Evolutionary conservation across 2,113 vertebrate genomes (phyloP), one percentile per base, ranked within the genome.

Genomic region (Spermophilus dauricus): DNA sequence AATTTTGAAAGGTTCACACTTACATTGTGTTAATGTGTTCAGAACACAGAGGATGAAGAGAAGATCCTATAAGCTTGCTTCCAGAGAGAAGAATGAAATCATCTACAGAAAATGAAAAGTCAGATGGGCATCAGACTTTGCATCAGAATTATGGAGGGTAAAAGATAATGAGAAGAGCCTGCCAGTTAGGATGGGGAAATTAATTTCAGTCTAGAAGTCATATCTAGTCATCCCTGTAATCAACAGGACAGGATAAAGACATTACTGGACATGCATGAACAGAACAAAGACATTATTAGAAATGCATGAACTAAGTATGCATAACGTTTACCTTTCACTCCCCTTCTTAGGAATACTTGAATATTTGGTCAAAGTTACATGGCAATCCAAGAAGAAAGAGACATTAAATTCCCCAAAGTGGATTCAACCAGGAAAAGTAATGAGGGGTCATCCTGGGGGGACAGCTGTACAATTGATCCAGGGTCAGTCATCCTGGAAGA

Each of bases 341-440:
- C 75, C 11, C 22, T 42, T 88, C 83, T 24, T 87, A 81, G 39
- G 89, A 94, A 70, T 24, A 75, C 34, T 95, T 91, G 84, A 82
- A 67, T 89, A 94, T 78, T 39, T 67, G n/a, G 65, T 96, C 70
- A 94, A 85, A 94, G 26, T 58, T 85, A 77, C 16, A 76, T 73
- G 58, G 83, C 73, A 96, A 95, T 92, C 10, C 28, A 95, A 20
- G 1, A 84, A 70, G 69, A 30, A 45, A 76, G n/a, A 67, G 39
- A 13, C 28, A 75, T n/a, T 78, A 69, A 53, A 93, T 96, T 92
- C 42, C 76, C 86, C 93, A 82, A 89, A 56, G 48, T 83, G 67
- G 45, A 89, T 86, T 89, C 65, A 70, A 28, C 20, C 45, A 86
- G 65, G 65, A 80, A 70, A 22, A 87, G 8, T 48, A 72, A 83